A percentile compares a stretch with the other conserved stretches of the same genome.
Evolutionary conservation across 2,797 vertebrate species (phyloP).

Genomic region (Ambastaia sidthimunki): DNA sequence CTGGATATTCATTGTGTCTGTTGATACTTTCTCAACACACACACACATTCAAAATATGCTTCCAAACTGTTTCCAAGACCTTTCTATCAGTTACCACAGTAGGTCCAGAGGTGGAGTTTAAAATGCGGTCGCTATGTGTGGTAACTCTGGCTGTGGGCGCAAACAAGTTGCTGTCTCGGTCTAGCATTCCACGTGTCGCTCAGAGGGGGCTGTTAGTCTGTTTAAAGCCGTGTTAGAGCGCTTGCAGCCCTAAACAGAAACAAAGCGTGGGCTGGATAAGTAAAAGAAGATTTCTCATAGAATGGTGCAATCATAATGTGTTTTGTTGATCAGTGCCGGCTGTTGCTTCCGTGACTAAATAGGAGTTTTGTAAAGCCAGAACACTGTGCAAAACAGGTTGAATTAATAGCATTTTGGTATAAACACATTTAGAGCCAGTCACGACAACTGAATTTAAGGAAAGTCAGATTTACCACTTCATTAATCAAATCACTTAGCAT

Average conservation of each 20-base stretch:
- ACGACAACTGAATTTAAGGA: conserved; percentile 42
- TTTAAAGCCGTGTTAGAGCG: conserved; percentile 14
- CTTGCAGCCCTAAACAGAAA: conserved; percentile 5
- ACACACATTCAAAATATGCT: conserved; percentile 2
- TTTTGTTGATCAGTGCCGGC: conserved; percentile 34
- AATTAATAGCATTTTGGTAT: conserved; percentile 43
- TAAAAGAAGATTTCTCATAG: conserved; percentile 15
- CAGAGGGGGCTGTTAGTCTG: conserved; percentile 1
- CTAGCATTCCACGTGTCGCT: conserved; percentile 34
- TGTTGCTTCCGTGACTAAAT: conserved; percentile 36
- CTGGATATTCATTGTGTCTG: conserved; percentile 4
- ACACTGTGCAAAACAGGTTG: conserved; percentile 25
- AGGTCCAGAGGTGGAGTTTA: neutral
- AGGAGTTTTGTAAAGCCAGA: conserved; percentile 46
- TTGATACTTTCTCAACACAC: neutral
- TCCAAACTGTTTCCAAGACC: neutral
- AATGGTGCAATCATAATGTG: conserved; percentile 10
- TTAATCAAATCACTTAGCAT: conserved; percentile 26
- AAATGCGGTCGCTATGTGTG: conserved; percentile 8
- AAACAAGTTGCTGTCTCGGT: neutral
- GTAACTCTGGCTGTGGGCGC: conserved; percentile 19
- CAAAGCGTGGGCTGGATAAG: neutral
- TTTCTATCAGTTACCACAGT: neutral
- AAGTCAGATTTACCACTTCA: conserved; percentile 45
- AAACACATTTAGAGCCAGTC: conserved; percentile 30